Evolutionary conservation across 2,113 vertebrate genomes (phyloP).

Genomic region (Mohoua ochrocephala): DNA sequence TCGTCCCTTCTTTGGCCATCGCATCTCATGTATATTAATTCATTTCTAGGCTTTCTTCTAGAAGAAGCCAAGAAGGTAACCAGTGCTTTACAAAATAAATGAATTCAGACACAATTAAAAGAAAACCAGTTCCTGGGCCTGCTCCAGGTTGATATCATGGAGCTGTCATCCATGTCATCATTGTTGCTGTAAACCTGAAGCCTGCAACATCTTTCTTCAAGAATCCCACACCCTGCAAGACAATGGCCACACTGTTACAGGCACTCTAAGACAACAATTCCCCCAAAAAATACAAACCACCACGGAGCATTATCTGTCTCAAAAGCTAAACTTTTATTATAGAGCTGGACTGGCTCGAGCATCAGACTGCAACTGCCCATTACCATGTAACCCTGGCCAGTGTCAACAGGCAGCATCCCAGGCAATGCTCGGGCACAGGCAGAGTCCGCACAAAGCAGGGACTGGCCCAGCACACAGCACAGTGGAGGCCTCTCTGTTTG

Average conservation of each 20-base stretch:
- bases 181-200: neutral
- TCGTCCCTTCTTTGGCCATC: neutral
- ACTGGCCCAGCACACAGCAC: neutral
- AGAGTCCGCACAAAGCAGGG: neutral
- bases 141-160: neutral
- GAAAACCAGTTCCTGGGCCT: accelerated
- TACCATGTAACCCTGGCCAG: neutral
- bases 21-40: neutral
- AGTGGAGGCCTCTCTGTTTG: neutral
- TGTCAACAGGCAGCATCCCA: neutral
- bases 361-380: neutral
- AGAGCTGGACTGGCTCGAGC: neutral
- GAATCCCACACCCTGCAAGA: neutral
- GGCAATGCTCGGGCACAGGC: neutral
- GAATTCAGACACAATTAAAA: neutral
- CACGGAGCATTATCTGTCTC: neutral
- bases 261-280: neutral
- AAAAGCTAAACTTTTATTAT: neutral
- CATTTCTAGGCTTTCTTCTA: neutral
- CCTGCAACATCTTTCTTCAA: neutral
- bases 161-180: neutral
- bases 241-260: neutral
- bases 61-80: neutral
- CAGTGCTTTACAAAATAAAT: neutral
- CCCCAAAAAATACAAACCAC: neutral